Evolutionary conservation across 2,888 invertebrate species (phyloP), one percentile per base, ranked within the genome.

Genomic region (Desoria tigrina): DNA sequence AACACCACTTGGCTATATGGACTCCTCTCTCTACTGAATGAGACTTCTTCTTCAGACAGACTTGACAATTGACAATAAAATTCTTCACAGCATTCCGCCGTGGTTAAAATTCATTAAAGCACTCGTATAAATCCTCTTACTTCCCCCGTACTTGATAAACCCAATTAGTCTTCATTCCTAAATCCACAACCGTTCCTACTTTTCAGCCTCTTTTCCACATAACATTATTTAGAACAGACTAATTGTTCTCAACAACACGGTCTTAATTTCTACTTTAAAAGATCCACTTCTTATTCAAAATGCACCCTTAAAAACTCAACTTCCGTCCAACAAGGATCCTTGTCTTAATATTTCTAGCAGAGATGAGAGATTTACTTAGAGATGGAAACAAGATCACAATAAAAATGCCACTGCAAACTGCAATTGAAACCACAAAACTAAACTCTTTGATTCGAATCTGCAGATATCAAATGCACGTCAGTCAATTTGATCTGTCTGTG

Each of bases 11-110:
- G 51, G 24, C 11, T 21, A 45, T n/a, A n/a, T n/a, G 32, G 32
- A 32, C 32, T 32, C 32, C 11, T 11, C 32, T 11, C 32, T 32
- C 6, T 7, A 32, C 32, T 7, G 32, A 32, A 11, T 32, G 32
- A 32, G 32, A 32, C 32, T 4, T 32, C 32, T 32, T 32, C 32
- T 32, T 11, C 32, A 32, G 32, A 7, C 32, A 11, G 32, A 32
- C 32, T 16, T 45, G 51, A 51, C 51, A 23, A 51, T 24, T 26
- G 51, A 51, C 26, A 24, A 51, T 51, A 51, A 51, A 51, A 51
- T 51, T 51, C 51, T 51, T 51, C 51, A 51, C 24, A 51, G 24
- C 51, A 51, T 51, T 51, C 51, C 51, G 24, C 51, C 51, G 23
- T 26, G 26, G 51, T 26, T 51, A 51, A 51, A 51, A 51, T 51